These are phyloP conservation scores for Hyaena hyaena DNA, from an alignment of 2,113 vertebrate genomes.

Conservation along the genomic window DNA sequence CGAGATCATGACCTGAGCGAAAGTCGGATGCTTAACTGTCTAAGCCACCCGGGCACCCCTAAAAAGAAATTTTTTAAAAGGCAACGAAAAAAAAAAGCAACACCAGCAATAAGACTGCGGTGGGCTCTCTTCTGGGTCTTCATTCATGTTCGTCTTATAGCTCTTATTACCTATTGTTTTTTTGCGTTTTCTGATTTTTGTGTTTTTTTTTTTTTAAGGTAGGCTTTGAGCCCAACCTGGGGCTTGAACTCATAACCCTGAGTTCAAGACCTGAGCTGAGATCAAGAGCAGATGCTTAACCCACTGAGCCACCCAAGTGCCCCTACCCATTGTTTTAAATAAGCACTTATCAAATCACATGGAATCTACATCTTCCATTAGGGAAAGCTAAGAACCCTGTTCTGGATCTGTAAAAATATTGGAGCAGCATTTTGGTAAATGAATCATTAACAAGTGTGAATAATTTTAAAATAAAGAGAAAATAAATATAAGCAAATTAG, in stretches of 20 bases:
- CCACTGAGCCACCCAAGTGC: too few species aligned
- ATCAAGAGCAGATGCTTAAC: too few species aligned
- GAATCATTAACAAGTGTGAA: background rate
- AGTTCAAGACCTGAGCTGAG: too few species aligned
- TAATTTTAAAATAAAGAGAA: background rate
- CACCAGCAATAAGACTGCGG: background rate
- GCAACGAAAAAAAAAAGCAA: background rate
- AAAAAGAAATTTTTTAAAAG: background rate
- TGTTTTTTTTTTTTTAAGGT: too few species aligned
- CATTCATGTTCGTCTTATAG: background rate
- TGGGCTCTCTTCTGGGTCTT: background rate
- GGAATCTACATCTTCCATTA: background rate
- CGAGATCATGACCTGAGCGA: too few species aligned
- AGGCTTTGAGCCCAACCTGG: too few species aligned
- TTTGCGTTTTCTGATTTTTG: too few species aligned
- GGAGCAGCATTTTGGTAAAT: background rate
- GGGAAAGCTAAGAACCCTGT: background rate
- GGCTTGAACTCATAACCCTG: too few species aligned
- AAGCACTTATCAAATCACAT: background rate
- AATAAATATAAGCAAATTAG: background rate
- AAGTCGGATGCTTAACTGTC: too few species aligned
- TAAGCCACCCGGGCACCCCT: too few species aligned
- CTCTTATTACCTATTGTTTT: background rate
- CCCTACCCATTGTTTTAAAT: background rate
- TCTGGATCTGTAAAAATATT: background rate